Evolutionary conservation across 2,113 vertebrate species (phyloP).

Genomic region (Hiodon tergisus): DNA sequence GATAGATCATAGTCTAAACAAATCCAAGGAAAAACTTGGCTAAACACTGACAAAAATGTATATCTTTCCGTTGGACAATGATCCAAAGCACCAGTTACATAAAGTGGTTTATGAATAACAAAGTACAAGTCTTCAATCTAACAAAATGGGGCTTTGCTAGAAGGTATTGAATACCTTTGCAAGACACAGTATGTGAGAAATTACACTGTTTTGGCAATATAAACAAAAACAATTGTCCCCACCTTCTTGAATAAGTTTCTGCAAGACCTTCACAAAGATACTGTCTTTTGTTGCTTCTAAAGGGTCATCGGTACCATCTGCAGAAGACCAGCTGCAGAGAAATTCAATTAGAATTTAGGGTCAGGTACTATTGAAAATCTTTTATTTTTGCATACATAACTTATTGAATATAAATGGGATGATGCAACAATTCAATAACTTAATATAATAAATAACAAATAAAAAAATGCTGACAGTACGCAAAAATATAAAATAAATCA

Average conservation of each 20-base stretch:
- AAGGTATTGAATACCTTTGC: not conserved
- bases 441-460: not conserved
- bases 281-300: conserved; percentile 89
- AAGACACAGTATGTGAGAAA: not conserved
- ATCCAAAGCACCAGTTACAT: not conserved
- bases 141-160: not conserved
- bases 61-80: no score
- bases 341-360: not conserved
- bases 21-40: no score
- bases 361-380: not conserved
- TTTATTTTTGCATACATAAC: not conserved
- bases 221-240: conserved; percentile 27
- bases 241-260: conserved; percentile 91
- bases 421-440: not conserved
- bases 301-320: conserved; percentile 83
- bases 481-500: no score
- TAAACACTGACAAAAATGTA: no score
- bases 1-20: no score
- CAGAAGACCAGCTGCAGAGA: conserved; percentile 75
- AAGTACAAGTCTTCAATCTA: not conserved
- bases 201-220: not conserved
- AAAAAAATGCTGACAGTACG: no score
- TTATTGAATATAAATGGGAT: not conserved
- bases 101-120: not conserved
- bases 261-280: conserved; percentile 88